Evolutionary conservation across 1,140 invertebrate genomes (phyloP), one percentile per base, ranked within the genome.

Genomic region (Drosophila elegans): DNA sequence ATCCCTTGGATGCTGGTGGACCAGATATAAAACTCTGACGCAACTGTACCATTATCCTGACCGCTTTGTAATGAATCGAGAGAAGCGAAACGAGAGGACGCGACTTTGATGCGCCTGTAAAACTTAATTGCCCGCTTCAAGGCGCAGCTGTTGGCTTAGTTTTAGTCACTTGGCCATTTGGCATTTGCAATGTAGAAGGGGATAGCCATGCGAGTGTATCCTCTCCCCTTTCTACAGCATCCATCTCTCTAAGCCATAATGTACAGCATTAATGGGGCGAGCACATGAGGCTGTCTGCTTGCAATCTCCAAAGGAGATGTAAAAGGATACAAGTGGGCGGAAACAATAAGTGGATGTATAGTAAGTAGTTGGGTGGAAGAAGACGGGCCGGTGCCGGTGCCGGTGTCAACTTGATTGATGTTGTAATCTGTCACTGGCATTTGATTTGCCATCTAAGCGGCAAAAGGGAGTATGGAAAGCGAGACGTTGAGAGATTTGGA

Each of bases 341-440:
- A 21, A 67, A 71, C 79, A 83, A 57, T 46, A 66, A 57, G 46
- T 41, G 46, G 45, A 57, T 44, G 53, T 21, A 21, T 21, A 1
- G 16, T 42, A 32, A 1, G 16, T 42, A 32, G 39, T 10, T 44
- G 42, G 57, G 55, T 7, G 36, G 16, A 41, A 49, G n/a, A 13
- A 3, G 36, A 38, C 36, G 36, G 36, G 12, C n/a, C n/a, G n/a
- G n/a, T n/a, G 16, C 16, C 10, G 36, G 11, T 5, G 49, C 60
- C 61, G 60, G 71, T 69, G 81, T 53, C 82, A 80, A 62, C 76
- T 84, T 80, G 84, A 84, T 89, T 79, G 84, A 89, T 89, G 77
- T 56, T 74, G 77, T 88, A 88, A 82, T 88, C 78, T 83, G 84
- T 88, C 79, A 88, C 83, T 79, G 62, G 84, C 80, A 89, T 88